Conservation (phyloP, 1,140 invertebrate genomes). For the Cydia splendana region DNA sequence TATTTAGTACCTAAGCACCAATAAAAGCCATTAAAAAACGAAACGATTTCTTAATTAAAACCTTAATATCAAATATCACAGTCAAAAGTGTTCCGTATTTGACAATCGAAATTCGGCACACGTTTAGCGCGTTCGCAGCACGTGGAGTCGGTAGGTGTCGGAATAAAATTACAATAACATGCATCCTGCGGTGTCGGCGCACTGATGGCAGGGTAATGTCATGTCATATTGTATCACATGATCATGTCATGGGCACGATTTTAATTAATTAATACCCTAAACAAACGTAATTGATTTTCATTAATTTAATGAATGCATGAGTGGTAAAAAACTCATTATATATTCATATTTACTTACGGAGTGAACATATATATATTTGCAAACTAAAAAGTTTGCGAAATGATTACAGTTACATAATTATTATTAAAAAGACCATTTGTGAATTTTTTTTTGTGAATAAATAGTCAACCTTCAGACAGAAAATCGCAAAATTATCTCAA, state of each 20-base stretch:
- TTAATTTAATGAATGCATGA: too few relatives aligned
- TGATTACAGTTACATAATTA: too few relatives aligned
- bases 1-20: background rate
- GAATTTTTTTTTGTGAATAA: too few relatives aligned
- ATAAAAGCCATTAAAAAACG: background rate
- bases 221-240: slow-evolving; percentile 20
- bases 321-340: too few relatives aligned
- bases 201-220: slow-evolving; percentile 9
- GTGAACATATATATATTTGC: too few relatives aligned
- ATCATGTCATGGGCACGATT: background rate
- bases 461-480: too few relatives aligned
- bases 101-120: slow-evolving; percentile 22
- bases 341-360: too few relatives aligned
- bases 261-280: background rate
- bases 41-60: background rate
- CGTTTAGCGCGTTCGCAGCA: slow-evolving; percentile 24
- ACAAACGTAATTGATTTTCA: background rate
- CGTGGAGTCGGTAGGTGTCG: slow-evolving; percentile 8
- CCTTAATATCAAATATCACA: background rate
- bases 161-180: slow-evolving; percentile 37
- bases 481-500: too few relatives aligned
- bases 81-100: slow-evolving; percentile 9
- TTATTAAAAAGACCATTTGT: too few relatives aligned
- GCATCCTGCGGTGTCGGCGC: slow-evolving; percentile 23
- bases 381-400: too few relatives aligned